phyloP scores from a whole-genome alignment of 2,888 invertebrate genomes.

The Sarcophaga carnaria region DNA sequence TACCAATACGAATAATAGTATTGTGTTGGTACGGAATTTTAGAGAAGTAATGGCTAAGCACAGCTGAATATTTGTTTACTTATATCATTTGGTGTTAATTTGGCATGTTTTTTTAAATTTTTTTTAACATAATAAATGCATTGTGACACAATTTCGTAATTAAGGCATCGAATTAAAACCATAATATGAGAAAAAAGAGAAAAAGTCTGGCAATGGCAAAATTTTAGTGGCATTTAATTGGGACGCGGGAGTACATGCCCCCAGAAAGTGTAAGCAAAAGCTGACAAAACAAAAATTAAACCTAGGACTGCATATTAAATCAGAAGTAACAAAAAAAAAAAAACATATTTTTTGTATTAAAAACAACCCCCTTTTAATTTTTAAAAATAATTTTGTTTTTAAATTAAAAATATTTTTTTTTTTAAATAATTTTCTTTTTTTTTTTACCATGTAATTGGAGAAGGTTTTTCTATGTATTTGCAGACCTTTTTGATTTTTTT shows the following conservation, averaged over 20 bases:
- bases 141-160: neutral
- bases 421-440: neutral
- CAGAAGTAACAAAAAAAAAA: neutral
- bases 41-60: too few relatives aligned
- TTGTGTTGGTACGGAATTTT: too few relatives aligned
- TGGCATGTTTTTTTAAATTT: neutral
- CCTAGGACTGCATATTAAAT: neutral
- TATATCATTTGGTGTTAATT: neutral
- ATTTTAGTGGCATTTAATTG: neutral
- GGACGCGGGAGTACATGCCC: neutral
- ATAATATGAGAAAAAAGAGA: neutral
- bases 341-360: neutral
- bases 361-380: too few relatives aligned
- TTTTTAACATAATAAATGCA: neutral
- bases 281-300: neutral
- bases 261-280: neutral
- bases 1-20: too few relatives aligned
- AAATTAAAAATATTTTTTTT: too few relatives aligned
- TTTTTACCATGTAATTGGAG: conserved; percentile 13
- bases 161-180: conserved; percentile 11
- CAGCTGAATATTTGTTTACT: too few relatives aligned
- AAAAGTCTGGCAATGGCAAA: neutral
- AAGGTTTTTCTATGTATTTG: conserved; percentile 3
- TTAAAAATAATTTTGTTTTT: too few relatives aligned
- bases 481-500: neutral